Percentiles rank a stretch among this genome's conserved stretches.
phyloP scores from a whole-genome alignment of 2,797 vertebrate genomes.

The Eulemur rubriventer region DNA sequence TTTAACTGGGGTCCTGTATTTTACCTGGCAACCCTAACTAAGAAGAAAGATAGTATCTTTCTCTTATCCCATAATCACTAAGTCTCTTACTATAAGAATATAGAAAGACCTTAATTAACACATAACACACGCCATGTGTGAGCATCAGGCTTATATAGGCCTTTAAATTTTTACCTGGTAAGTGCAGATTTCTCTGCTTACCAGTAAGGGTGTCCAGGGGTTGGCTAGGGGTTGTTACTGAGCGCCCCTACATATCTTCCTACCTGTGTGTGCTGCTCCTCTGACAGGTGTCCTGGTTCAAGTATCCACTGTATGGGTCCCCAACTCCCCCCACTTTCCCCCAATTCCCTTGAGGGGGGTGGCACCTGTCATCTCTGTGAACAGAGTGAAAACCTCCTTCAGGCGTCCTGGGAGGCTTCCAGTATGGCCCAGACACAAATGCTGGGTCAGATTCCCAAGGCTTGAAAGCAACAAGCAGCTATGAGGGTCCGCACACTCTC shows the following conservation, averaged over 20 bases:
- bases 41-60: background rate
- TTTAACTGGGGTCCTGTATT: background rate
- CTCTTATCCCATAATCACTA: background rate
- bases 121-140: too few species aligned
- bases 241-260: background rate
- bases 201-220: background rate
- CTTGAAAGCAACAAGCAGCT: background rate
- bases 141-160: background rate
- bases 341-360: background rate
- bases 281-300: background rate
- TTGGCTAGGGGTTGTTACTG: background rate
- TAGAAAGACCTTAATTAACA: background rate
- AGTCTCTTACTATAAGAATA: background rate
- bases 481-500: background rate
- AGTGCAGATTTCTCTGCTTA: background rate
- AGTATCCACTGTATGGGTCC: background rate
- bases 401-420: background rate
- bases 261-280: background rate
- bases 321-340: rapidly evolving
- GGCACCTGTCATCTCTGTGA: background rate
- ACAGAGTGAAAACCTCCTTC: background rate
- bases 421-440: background rate
- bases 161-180: background rate
- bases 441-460: background rate
- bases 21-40: background rate